Base-by-base conservation (phyloP, 2,888 invertebrate species). In the Tryphoninae sp. region DNA sequence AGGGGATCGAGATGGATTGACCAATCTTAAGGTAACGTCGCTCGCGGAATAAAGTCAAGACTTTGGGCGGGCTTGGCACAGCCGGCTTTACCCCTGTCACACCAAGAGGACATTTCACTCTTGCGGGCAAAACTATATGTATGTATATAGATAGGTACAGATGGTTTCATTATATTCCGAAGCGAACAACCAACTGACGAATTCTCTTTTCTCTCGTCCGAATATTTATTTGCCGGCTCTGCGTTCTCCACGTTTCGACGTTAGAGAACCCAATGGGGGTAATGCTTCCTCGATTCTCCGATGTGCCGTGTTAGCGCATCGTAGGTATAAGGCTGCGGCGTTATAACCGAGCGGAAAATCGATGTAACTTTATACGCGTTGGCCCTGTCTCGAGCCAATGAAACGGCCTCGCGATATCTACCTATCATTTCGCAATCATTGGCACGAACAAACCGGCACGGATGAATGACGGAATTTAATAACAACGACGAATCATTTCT, bases 1-100 rank as follows among this genome's bases (percentile, higher is more conserved):
- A 19, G n/a, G 16, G 58, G 75, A 75, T 69, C 74, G 75, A 75
- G 83, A 82, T 76, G 75, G 64, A 83, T 83, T 55, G 78, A 78
- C 81, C 81, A 83, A 75, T 83, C 77, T 67, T 26, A 19, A 78
- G 73, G 68, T 45, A 75, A 78, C 58, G 69, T 77, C 58, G 53
- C 58, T 73, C 73, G 49, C 53, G 23, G 68, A 82, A 64, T 83
- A 81, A 64, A 81, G 83, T 78, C 71, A 53, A 71, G 74, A 61
- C 51, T 72, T 80, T 33, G n/a, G 75, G 19, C 16, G 45, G n/a
- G 40, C 42, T 55, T 4, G 9, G 67, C 45, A 42, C 26, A 40
- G 26, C 58, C 26, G 69, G 53, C 40, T 40, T 72, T 76, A n/a
- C 9, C 49, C 55, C 62, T 40, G 22, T 33, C 19, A 26, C 22